Evolutionary conservation across 2,113 vertebrate species (phyloP).

Genomic region (Progne subis): DNA sequence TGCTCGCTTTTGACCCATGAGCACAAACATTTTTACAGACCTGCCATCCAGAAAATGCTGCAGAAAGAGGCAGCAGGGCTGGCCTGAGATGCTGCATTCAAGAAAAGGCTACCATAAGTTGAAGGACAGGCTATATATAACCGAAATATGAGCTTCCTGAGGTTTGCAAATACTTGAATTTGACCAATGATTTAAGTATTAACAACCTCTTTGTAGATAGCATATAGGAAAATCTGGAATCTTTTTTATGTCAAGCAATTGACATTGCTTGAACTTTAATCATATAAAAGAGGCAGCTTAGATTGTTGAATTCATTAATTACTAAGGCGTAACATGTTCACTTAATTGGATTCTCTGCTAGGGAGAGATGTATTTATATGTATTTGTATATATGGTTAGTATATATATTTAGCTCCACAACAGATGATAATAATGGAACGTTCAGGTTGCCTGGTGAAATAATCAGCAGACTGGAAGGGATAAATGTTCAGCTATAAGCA

Average conservation of each 20-base stretch:
- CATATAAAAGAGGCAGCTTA: constrained; percentile 26
- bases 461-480: constrained; percentile 42
- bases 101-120: background rate
- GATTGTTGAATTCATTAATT: constrained; percentile 59
- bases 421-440: constrained; percentile 26
- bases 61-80: background rate
- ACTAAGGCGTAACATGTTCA: constrained; percentile 44
- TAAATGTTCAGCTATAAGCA: constrained; percentile 7
- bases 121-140: background rate
- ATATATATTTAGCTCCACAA: constrained; percentile 63
- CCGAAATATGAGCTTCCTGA: background rate
- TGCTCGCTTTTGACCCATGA: background rate
- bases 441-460: constrained; percentile 58
- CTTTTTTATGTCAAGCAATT: constrained; percentile 17
- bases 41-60: background rate
- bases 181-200: background rate
- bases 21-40: background rate
- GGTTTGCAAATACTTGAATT: constrained; percentile 10
- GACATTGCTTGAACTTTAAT: constrained; percentile 43
- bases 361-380: constrained; percentile 52
- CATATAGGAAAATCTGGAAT: background rate
- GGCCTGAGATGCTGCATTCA: background rate
- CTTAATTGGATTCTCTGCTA: constrained; percentile 63
- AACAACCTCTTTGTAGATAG: background rate
- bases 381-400: constrained; percentile 53